Evolutionary conservation across 2,113 vertebrate genomes (phyloP).

Genomic region (Patagioenas fasciata): DNA sequence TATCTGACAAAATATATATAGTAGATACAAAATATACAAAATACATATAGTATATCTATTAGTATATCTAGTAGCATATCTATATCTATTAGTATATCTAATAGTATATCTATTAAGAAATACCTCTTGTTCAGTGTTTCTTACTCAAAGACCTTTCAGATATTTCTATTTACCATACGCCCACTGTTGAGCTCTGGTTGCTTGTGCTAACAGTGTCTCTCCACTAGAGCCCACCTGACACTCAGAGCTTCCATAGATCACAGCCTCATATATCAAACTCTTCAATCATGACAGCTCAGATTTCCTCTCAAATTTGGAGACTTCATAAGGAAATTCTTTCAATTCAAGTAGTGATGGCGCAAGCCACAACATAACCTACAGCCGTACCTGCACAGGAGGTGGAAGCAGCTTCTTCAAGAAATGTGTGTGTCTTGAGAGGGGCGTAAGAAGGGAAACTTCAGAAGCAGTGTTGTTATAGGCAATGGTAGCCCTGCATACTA

Average conservation of each 20-base stretch:
- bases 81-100: no score
- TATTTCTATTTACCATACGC: neutral
- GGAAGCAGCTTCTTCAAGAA: neutral
- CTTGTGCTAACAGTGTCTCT: neutral
- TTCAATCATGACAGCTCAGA: neutral
- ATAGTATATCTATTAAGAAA: neutral
- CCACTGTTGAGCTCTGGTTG: neutral
- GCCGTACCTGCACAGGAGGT: neutral
- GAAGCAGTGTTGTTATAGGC: neutral
- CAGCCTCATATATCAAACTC: neutral
- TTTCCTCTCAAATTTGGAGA: neutral
- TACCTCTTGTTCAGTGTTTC: neutral
- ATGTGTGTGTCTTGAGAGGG: rapidly evolving
- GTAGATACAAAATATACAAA: no score
- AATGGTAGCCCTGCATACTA: neutral
- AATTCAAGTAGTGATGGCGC: neutral
- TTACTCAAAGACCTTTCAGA: neutral
- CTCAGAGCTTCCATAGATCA: neutral
- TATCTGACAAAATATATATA: neutral
- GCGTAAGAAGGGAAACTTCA: neutral
- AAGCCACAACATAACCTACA: neutral
- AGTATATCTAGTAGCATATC: no score
- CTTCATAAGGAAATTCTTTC: neutral
- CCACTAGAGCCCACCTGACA: neutral
- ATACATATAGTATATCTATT: no score